A percentile compares a stretch with the other conserved stretches of the same genome.
Conservation (phyloP, 2,113 vertebrate genomes). For the Centropus bengalensis region DNA sequence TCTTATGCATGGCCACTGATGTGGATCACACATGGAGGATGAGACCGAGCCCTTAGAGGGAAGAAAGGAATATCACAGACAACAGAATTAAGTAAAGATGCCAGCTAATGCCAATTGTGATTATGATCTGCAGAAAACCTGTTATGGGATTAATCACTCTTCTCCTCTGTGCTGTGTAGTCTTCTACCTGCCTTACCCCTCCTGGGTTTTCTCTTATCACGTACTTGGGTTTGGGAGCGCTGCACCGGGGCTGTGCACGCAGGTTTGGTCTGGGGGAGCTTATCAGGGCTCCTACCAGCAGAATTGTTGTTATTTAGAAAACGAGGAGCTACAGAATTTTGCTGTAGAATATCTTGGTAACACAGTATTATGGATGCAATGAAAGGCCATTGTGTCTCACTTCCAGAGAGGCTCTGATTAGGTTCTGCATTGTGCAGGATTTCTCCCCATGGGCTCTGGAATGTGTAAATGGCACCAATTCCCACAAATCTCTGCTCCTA, state of each 20-base stretch:
- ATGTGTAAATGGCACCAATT: neutral
- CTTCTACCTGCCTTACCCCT: neutral
- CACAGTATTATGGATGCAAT: fast-evolving
- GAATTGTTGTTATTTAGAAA: neutral
- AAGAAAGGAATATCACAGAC: neutral
- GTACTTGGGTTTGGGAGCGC: neutral
- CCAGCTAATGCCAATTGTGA: neutral
- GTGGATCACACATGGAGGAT: neutral
- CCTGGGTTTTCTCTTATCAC: neutral
- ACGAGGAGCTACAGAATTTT: neutral
- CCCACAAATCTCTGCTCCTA: neutral
- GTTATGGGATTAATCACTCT: neutral
- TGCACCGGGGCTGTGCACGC: neutral
- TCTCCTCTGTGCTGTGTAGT: neutral
- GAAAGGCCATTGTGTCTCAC: fast-evolving
- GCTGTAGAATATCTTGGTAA: neutral
- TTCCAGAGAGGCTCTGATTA: neutral
- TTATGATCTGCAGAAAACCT: neutral
- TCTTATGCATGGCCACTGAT: neutral
- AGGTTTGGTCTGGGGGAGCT: neutral
- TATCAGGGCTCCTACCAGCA: neutral
- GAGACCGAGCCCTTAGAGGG: neutral
- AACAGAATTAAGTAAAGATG: neutral
- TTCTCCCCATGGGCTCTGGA: neutral
- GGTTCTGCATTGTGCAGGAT: neutral